Base-by-base conservation (phyloP, 2,113 vertebrate genomes). In the Anarhynchus alexandrinus region DNA sequence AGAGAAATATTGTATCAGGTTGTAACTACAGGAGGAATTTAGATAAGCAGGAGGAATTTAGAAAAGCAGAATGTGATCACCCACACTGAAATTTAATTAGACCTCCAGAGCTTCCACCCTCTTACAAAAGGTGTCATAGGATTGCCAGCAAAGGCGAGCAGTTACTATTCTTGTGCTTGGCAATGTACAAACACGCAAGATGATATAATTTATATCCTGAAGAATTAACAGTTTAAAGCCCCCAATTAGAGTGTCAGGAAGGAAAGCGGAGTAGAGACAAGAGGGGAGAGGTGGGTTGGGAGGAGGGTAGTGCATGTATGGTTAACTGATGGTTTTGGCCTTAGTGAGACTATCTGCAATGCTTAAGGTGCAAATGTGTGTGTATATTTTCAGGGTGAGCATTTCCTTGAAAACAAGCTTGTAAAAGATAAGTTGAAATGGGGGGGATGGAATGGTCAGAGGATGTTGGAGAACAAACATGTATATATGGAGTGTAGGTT, bases 51-150 rank as follows among this genome's bases (percentile, higher is more conserved):
- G 25, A 94, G 87, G 92, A 97, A 98, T 96, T 95, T 91, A 90
- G 97, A 82, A 91, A 93, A 96, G 95, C 93, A 92, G 91, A 96
- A 91, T 92, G 86, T 97, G 95, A 98, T 97, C 97, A 97, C 89
- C 94, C 95, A 96, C 84, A 62, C 78, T 96, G 96, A 90, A 95
- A 81, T 89, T 95, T 97, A 93, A 93, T 97, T 55, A 96, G 86
- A 91, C 87, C 88, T 58, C 49, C 90, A 83, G 89, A 90, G 88
- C 79, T 96, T 93, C 81, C 81, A 93, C 72, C 70, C 47, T 57
- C 74, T 96, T 80, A 71, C 80, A 85, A 85, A 88, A 89, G 93
- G 89, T 91, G 82, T 79, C 90, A 69, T 5, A 86, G 59, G 84
- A 90, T 72, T 82, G 93, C 90, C 82, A 38, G 91, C 79, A 79